Percentiles rank a stretch among this genome's conserved stretches.
phyloP scores from a whole-genome alignment of 2,888 invertebrate genomes.

The Parnassius smintheus region DNA sequence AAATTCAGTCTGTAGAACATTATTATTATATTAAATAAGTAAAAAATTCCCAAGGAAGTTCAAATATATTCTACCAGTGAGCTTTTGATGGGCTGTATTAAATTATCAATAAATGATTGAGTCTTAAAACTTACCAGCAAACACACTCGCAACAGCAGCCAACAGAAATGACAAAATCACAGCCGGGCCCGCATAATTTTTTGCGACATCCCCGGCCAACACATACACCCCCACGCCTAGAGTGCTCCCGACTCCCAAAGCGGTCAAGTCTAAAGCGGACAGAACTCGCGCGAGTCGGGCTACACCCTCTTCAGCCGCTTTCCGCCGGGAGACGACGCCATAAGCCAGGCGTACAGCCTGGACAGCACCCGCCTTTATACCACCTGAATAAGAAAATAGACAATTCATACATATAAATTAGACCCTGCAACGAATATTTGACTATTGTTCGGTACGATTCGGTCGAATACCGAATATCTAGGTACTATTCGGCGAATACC shows the following conservation, averaged over 20 bases:
- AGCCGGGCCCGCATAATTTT: conserved; percentile 91
- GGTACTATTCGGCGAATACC: too few relatives aligned
- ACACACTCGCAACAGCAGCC: conserved; percentile 93
- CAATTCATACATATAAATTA: too few relatives aligned
- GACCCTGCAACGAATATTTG: too few relatives aligned
- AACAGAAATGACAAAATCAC: conserved; percentile 93
- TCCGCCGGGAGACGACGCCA: conserved; percentile 65
- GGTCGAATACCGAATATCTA: too few relatives aligned
- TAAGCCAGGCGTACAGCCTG: conserved; percentile 59
- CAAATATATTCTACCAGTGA: neutral
- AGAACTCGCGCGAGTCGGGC: conserved; percentile 85
- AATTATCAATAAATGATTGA: too few relatives aligned
- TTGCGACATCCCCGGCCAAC: conserved; percentile 91
- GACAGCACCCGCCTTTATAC: conserved; percentile 62
- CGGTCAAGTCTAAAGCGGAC: conserved; percentile 90
- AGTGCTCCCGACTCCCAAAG: conserved; percentile 90
- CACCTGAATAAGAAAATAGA: conserved; percentile 46
- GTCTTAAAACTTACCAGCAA: conserved; percentile 84
- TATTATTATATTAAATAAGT: too few relatives aligned
- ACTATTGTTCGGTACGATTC: too few relatives aligned
- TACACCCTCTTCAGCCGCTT: conserved; percentile 71
- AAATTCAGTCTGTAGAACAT: too few relatives aligned
- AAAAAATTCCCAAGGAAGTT: too few relatives aligned
- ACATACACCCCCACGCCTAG: conserved; percentile 96
- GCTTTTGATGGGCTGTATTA: too few relatives aligned